A percentile compares a stretch with the other conserved stretches of the same genome.
These are phyloP conservation scores for Eubucco bourcierii DNA, from an alignment of 2,113 vertebrate species.

Conservation along the genomic window DNA sequence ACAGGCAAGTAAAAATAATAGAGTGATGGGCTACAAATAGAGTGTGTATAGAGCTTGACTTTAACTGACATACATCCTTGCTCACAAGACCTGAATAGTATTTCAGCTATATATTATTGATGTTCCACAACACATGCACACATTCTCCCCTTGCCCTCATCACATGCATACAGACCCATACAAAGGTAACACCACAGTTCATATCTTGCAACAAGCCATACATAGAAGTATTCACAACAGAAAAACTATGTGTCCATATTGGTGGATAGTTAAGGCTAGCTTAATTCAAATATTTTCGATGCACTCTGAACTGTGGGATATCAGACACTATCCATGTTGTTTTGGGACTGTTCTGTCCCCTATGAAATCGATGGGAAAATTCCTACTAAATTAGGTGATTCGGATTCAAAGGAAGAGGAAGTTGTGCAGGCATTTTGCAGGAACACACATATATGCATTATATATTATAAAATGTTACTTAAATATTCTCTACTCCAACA, in stretches of 20 bases:
- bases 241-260: fast-evolving
- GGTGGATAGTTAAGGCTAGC: background rate
- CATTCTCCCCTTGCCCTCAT: fast-evolving
- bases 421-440: background rate
- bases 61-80: background rate
- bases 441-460: background rate
- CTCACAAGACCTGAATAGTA: background rate
- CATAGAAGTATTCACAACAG: background rate
- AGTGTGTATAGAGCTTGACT: background rate
- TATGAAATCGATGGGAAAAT: background rate
- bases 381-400: background rate
- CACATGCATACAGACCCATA: background rate
- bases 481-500: background rate
- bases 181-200: background rate
- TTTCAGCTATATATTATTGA: background rate
- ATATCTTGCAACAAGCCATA: background rate
- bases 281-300: background rate
- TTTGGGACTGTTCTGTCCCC: background rate
- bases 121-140: background rate
- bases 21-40: background rate
- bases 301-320: background rate
- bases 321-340: background rate
- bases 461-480: conserved; percentile 5
- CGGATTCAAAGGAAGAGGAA: background rate
- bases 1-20: conserved; percentile 9